Conservation (phyloP, 30 jellyfish, hydroid and myxozoan genomes). For the Cassiopea andromeda region DNA sequence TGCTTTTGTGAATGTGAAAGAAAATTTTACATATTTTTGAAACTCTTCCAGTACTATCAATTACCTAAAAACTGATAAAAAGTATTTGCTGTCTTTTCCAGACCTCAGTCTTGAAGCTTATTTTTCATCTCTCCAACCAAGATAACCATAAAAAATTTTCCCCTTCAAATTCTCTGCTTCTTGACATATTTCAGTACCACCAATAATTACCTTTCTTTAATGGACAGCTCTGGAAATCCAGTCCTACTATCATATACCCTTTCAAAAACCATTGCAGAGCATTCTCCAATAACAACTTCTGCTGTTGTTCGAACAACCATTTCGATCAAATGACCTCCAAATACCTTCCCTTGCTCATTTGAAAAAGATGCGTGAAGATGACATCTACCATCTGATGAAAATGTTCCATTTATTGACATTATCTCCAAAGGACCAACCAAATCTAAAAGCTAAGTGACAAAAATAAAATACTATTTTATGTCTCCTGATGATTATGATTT, state of each 20-base stretch:
- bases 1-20: too few species aligned
- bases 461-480: background rate
- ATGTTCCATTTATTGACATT: conserved; percentile 88
- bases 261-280: conserved; percentile 82
- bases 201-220: conserved; percentile 36
- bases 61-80: too few species aligned
- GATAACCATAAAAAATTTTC: too few species aligned
- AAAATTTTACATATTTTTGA: too few species aligned
- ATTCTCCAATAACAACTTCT: conserved; percentile 90
- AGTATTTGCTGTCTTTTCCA: too few species aligned
- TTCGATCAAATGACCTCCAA: conserved; percentile 92
- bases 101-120: too few species aligned
- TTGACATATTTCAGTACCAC: background rate
- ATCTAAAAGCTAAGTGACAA: conserved; percentile 72
- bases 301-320: conserved; percentile 93
- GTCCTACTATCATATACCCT: conserved; percentile 79
- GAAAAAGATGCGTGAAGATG: conserved; percentile 87
- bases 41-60: too few species aligned
- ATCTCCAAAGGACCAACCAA: conserved; percentile 82
- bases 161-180: background rate
- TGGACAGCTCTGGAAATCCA: conserved; percentile 77
- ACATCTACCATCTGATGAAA: conserved; percentile 76
- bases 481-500: too few species aligned
- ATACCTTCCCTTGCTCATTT: conserved; percentile 79
- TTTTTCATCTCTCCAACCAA: too few species aligned